Percentiles rank a stretch among this genome's conserved stretches.
phyloP scores from a whole-genome alignment of 2,888 invertebrate species.

The Boloria euphrosyne region DNA sequence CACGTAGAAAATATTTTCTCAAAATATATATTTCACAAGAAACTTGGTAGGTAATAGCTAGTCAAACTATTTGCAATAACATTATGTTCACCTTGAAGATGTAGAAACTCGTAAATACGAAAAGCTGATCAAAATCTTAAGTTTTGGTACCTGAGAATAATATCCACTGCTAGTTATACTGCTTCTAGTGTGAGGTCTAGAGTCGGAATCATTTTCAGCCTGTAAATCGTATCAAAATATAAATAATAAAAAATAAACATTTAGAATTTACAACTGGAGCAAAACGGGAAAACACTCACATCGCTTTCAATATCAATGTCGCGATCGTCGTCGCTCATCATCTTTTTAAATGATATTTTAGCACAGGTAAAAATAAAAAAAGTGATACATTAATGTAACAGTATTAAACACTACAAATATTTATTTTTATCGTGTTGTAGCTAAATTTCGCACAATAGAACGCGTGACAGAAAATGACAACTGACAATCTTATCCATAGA shows the following conservation, averaged over 20 bases:
- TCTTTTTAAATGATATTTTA: slow-evolving; percentile 41
- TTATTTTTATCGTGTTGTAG: slow-evolving; percentile 37
- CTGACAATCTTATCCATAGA: slow-evolving; percentile 13
- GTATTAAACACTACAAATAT: slow-evolving; percentile 26
- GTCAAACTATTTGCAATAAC: slow-evolving; percentile 1
- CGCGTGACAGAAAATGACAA: slow-evolving; percentile 58
- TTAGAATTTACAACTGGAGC: slow-evolving; percentile 41
- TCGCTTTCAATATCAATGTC: slow-evolving; percentile 98
- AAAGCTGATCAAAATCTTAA: slow-evolving; percentile 10
- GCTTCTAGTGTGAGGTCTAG: slow-evolving; percentile 84
- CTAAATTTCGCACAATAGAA: slow-evolving; percentile 46
- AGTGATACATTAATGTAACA: slow-evolving; percentile 31
- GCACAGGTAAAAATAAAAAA: slow-evolving; percentile 29
- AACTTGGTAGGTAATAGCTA: too few species aligned
- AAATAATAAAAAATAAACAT: slow-evolving; percentile 49
- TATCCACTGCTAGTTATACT: slow-evolving; percentile 85
- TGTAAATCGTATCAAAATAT: slow-evolving; percentile 60
- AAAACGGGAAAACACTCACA: slow-evolving; percentile 83
- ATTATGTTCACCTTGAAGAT: slow-evolving; percentile 20
- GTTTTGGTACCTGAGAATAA: slow-evolving; percentile 86
- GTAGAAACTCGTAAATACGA: slow-evolving; percentile 6
- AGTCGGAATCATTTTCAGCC: slow-evolving; percentile 92
- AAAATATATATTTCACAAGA: too few species aligned
- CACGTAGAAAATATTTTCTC: too few species aligned
- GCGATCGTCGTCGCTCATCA: slow-evolving; percentile 97